Conservation (phyloP, 2,888 invertebrate species). For the Euproctis similis region DNA sequence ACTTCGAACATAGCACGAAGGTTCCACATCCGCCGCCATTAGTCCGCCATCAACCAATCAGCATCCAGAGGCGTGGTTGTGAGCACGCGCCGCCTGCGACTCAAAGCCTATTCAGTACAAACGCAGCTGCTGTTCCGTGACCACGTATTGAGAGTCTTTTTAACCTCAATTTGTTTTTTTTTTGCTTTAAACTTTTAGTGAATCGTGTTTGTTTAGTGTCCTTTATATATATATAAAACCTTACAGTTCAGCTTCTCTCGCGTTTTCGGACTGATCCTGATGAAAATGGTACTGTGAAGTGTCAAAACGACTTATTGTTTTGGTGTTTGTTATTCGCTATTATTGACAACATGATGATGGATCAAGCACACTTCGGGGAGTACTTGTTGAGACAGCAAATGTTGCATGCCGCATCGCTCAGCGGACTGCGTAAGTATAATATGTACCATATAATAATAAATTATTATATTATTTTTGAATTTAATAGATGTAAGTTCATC, state of each 20-base stretch:
- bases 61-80: slow-evolving; percentile 40
- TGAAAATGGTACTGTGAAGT: slow-evolving; percentile 60
- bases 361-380: slow-evolving; percentile 68
- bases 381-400: slow-evolving; percentile 70
- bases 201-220: slow-evolving; percentile 31
- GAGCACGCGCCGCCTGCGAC: slow-evolving; percentile 66
- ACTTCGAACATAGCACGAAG: slow-evolving; percentile 27
- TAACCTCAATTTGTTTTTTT: slow-evolving; percentile 25
- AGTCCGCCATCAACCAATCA: slow-evolving; percentile 47
- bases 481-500: too few species aligned
- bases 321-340: slow-evolving; percentile 23
- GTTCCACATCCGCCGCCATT: slow-evolving; percentile 50
- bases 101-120: slow-evolving; percentile 49
- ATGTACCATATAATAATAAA: too few species aligned
- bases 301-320: slow-evolving; percentile 32
- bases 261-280: slow-evolving; percentile 24
- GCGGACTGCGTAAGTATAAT: slow-evolving; percentile 62
- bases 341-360: slow-evolving; percentile 61
- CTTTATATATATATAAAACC: too few species aligned
- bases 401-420: slow-evolving; percentile 65
- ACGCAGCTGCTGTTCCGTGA: slow-evolving; percentile 56
- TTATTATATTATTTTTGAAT: too few species aligned
- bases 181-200: slow-evolving; percentile 53
- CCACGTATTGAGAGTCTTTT: too few species aligned
- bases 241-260: too few species aligned